These are phyloP conservation scores for Andrena dorsata DNA, from an alignment of 2,888 invertebrate genomes.

Conservation along the genomic window DNA sequence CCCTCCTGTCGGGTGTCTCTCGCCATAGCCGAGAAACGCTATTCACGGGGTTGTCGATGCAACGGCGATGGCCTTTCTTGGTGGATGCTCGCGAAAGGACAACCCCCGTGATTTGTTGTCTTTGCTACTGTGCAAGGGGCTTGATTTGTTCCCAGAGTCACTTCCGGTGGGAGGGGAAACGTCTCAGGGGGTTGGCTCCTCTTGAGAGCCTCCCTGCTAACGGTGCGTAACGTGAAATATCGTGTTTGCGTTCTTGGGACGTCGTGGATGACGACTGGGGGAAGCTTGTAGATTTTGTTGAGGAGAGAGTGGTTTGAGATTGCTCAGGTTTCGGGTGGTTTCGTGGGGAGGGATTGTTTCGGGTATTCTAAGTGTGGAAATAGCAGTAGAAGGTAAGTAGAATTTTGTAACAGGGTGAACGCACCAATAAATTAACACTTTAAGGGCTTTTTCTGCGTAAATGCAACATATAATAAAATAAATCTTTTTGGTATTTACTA, in stretches of 20 bases:
- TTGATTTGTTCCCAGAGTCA: conserved; percentile 21
- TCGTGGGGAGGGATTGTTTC: not conserved
- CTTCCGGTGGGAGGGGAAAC: not conserved
- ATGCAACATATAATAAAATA: no score
- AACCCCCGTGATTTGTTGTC: conserved; percentile 50
- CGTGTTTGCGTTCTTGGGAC: conserved; percentile 6
- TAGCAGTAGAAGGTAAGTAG: no score
- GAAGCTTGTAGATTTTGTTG: not conserved
- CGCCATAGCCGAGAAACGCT: conserved; percentile 15
- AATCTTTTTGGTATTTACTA: no score
- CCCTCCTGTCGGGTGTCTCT: conserved; percentile 46
- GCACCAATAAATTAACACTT: no score
- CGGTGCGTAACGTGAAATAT: not conserved
- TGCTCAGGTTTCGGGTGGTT: not conserved
- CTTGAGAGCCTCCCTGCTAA: not conserved
- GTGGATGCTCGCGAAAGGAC: conserved; percentile 22
- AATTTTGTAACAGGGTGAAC: no score
- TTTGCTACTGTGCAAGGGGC: not conserved
- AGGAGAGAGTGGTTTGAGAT: not conserved
- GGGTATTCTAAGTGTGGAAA: no score
- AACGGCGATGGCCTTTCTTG: conserved; percentile 6
- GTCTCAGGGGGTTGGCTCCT: not conserved
- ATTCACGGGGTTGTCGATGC: conserved; percentile 48
- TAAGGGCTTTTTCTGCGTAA: no score
- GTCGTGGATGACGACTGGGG: not conserved